Percentiles rank a stretch among this genome's conserved stretches.
phyloP scores from a whole-genome alignment of 1,140 invertebrate genomes.

The Apis dorsata region DNA sequence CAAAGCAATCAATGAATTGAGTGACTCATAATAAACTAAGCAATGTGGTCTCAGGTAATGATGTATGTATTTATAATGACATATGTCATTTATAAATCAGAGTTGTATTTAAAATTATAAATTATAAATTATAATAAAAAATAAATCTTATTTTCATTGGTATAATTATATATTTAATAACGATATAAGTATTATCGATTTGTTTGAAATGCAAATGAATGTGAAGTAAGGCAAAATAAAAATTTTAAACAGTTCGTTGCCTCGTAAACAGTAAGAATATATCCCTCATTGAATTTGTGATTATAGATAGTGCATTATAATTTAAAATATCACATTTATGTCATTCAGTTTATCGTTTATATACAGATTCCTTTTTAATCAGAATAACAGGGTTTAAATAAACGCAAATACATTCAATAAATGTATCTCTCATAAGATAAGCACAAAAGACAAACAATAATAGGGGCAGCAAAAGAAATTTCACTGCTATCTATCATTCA shows the following conservation, averaged over 20 bases:
- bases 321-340: neutral
- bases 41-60: neutral
- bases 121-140: too few relatives aligned
- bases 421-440: constrained; percentile 32
- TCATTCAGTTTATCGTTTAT: neutral
- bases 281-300: neutral
- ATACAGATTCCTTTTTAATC: neutral
- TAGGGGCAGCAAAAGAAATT: constrained; percentile 32
- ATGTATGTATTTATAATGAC: neutral
- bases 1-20: neutral
- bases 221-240: neutral
- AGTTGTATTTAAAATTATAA: neutral
- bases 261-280: neutral
- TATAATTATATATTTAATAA: neutral
- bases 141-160: neutral
- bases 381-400: neutral
- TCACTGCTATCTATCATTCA: neutral
- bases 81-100: neutral
- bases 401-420: constrained; percentile 21
- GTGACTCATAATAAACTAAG: neutral
- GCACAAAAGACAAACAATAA: constrained; percentile 22
- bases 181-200: neutral
- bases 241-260: neutral
- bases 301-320: neutral
- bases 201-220: neutral